phyloP scores from a whole-genome alignment of 2,888 invertebrate genomes.

The Operophtera brumata region DNA sequence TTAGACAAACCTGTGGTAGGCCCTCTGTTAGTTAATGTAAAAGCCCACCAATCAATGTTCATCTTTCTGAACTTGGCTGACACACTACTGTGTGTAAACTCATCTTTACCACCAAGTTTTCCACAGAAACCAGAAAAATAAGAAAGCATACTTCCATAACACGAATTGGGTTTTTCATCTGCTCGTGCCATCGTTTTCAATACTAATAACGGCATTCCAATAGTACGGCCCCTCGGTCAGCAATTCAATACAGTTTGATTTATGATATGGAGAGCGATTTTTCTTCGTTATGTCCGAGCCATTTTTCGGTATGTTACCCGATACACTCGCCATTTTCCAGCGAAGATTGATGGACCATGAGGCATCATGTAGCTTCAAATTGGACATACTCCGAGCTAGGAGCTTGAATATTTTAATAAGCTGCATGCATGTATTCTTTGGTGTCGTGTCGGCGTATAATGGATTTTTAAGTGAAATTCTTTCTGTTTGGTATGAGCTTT shows the following conservation, averaged over 20 bases:
- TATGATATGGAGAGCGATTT: constrained; percentile 62
- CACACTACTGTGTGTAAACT: too few relatives aligned
- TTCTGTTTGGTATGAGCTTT: background rate
- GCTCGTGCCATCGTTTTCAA: constrained; percentile 4
- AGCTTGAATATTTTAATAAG: constrained; percentile 1
- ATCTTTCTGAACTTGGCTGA: too few relatives aligned
- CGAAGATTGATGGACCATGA: constrained; percentile 17
- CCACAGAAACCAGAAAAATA: too few relatives aligned
- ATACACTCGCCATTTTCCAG: constrained; percentile 21
- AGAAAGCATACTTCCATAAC: background rate
- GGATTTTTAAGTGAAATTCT: constrained; percentile 1
- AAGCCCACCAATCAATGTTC: too few relatives aligned
- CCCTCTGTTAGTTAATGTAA: too few relatives aligned
- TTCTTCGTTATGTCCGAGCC: constrained; percentile 61
- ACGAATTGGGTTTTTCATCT: background rate
- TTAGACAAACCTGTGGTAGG: too few relatives aligned
- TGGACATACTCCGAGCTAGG: constrained; percentile 4
- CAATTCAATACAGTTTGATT: constrained; percentile 68
- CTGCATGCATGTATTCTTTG: background rate
- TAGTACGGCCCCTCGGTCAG: constrained; percentile 41
- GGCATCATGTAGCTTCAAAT: constrained; percentile 19
- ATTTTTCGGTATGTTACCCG: constrained; percentile 62
- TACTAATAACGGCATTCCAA: constrained; percentile 12
- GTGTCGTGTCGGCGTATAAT: background rate
- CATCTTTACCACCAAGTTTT: too few relatives aligned